Conservation (phyloP, 1,140 invertebrate species). For the Drosophila equinoxialis region DNA sequence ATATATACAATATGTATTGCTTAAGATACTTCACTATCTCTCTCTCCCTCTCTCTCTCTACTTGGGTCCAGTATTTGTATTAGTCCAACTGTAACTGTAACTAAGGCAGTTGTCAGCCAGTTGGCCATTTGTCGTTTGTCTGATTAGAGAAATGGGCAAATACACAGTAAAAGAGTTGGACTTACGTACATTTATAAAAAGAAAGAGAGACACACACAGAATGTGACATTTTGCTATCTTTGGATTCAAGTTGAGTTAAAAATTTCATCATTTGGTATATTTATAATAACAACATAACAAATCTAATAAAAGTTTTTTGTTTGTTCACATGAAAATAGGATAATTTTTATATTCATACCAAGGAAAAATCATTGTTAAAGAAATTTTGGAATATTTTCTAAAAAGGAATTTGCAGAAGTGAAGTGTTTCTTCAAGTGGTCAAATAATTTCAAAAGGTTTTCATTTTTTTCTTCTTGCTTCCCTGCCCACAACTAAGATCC, state of each 20-base stretch:
- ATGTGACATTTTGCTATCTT: too few relatives aligned
- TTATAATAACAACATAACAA: too few relatives aligned
- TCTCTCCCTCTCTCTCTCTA: not conserved
- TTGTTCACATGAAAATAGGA: too few relatives aligned
- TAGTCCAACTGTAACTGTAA: constrained; percentile 24
- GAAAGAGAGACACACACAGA: too few relatives aligned
- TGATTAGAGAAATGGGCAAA: constrained; percentile 35
- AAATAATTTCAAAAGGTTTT: not conserved
- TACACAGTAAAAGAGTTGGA: not conserved
- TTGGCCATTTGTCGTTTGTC: constrained; percentile 41
- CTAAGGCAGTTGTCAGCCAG: constrained; percentile 39
- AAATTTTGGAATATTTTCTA: not conserved
- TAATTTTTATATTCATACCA: too few relatives aligned
- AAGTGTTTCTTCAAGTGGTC: too few relatives aligned
- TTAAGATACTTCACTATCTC: constrained; percentile 3
- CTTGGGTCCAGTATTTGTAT: constrained; percentile 8
- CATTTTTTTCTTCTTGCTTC: not conserved
- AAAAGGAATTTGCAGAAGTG: too few relatives aligned
- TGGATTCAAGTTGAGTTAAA: too few relatives aligned
- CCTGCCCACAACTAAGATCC: not conserved
- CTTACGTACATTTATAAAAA: not conserved
- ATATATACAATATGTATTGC: constrained; percentile 40
- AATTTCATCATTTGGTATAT: too few relatives aligned
- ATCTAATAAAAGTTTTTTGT: too few relatives aligned
- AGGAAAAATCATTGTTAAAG: not conserved